phyloP scores from a whole-genome alignment of 2,888 invertebrate genomes.

The Meteorus colon region DNA sequence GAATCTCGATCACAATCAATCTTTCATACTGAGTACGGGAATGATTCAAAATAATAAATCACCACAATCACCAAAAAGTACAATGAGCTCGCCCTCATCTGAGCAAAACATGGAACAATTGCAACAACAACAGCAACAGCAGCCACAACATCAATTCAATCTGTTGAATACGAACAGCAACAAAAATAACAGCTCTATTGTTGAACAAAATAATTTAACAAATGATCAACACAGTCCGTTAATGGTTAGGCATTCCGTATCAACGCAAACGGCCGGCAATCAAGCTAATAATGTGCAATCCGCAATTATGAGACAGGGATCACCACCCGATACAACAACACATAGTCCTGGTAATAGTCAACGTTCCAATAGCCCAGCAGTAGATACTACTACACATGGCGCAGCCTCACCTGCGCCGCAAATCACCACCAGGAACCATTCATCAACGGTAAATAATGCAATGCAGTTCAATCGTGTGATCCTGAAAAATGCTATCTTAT shows the following conservation, averaged over 20 bases:
- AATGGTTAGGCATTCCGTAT: conserved; percentile 80
- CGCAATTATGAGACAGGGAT: conserved; percentile 74
- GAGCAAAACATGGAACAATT: conserved; percentile 69
- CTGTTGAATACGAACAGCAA: conserved; percentile 61
- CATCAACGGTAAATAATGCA: conserved; percentile 62
- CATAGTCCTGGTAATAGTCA: conserved; percentile 80
- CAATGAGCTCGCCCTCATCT: conserved; percentile 62
- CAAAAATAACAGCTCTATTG: conserved; percentile 57
- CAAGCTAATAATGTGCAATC: conserved; percentile 69
- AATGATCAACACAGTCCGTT: conserved; percentile 66
- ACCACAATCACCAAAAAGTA: conserved; percentile 64
- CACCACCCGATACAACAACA: conserved; percentile 90
- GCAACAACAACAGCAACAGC: conserved; percentile 65
- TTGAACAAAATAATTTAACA: conserved; percentile 61
- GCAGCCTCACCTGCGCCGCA: conserved; percentile 70
- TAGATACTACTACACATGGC: conserved; percentile 71
- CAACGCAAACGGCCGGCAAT: conserved; percentile 80
- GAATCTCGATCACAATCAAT: conserved; percentile 78
- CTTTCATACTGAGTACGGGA: conserved; percentile 67
- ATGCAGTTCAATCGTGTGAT: conserved; percentile 11
- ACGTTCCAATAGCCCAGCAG: conserved; percentile 70
- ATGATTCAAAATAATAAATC: conserved; percentile 65
- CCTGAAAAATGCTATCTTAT: conserved; percentile 8
- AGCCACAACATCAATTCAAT: conserved; percentile 56
- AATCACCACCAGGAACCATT: conserved; percentile 64